These are phyloP conservation scores for Ochlodes sylvanus DNA, from an alignment of 2,888 invertebrate species.

Conservation along the genomic window DNA sequence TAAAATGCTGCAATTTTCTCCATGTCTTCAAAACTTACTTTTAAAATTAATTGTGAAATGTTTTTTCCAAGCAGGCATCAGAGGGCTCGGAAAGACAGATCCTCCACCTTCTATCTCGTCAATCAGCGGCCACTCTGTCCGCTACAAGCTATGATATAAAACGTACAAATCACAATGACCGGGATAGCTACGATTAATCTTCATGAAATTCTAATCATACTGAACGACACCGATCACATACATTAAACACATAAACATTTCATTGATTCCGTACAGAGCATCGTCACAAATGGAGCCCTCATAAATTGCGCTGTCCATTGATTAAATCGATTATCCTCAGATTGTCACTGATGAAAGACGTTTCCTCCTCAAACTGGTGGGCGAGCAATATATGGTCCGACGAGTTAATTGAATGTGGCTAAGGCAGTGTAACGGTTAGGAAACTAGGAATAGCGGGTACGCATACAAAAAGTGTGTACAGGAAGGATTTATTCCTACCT, in stretches of 20 bases:
- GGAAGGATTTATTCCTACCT: conserved; percentile 27
- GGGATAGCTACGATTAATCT: not conserved
- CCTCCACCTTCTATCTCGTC: too few relatives aligned
- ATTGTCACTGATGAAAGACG: conserved; percentile 39
- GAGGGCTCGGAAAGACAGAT: too few relatives aligned
- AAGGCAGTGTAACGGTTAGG: conserved; percentile 33
- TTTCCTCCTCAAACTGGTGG: conserved; percentile 38
- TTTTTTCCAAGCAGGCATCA: too few relatives aligned
- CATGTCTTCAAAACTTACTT: too few relatives aligned
- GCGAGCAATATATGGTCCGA: conserved; percentile 42
- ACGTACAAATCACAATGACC: too few relatives aligned
- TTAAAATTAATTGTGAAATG: too few relatives aligned
- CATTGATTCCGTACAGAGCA: conserved; percentile 24
- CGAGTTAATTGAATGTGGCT: conserved; percentile 43
- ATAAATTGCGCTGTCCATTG: conserved; percentile 33
- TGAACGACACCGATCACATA: conserved; percentile 15
- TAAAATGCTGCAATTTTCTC: too few relatives aligned
- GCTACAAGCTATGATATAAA: too few relatives aligned
- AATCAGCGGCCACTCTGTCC: too few relatives aligned
- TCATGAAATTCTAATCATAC: conserved; percentile 5
- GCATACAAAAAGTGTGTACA: conserved; percentile 22
- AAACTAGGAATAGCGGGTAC: conserved; percentile 27
- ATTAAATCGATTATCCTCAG: conserved; percentile 38
- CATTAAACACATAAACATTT: conserved; percentile 19
- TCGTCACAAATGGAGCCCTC: conserved; percentile 24